phyloP scores from a whole-genome alignment of 2,797 vertebrate species.

The Arnoldichthys spilopterus region DNA sequence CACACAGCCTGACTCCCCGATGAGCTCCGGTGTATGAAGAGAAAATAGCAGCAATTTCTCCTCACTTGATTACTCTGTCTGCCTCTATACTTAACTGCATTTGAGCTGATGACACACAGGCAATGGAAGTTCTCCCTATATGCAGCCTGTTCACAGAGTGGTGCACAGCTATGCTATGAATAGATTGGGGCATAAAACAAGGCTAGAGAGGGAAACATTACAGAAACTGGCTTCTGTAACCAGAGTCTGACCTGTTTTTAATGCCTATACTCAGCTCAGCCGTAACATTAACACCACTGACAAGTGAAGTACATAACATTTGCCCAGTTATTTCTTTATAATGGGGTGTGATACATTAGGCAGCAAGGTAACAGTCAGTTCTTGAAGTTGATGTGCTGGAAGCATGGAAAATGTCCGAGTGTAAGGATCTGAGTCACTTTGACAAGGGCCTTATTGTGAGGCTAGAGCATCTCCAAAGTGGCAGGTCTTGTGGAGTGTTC shows the following conservation, averaged over 20 bases:
- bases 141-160: neutral
- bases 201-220: neutral
- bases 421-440: too few relatives aligned
- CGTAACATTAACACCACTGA: too few relatives aligned
- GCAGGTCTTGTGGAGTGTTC: too few relatives aligned
- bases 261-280: neutral
- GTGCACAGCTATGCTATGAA: neutral
- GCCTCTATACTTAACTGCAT: conserved; percentile 31
- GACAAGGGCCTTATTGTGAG: too few relatives aligned
- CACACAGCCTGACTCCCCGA: conserved; percentile 23
- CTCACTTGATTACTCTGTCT: conserved; percentile 17
- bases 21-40: conserved; percentile 21
- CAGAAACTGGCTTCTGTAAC: neutral
- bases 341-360: too few relatives aligned
- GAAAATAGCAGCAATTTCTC: conserved; percentile 38
- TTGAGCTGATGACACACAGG: conserved; percentile 20
- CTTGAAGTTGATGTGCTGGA: too few relatives aligned
- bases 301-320: too few relatives aligned
- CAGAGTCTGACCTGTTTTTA: neutral
- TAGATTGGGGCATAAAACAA: neutral
- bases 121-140: conserved; percentile 1
- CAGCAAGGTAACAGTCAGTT: too few relatives aligned
- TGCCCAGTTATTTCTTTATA: too few relatives aligned
- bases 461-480: too few relatives aligned
- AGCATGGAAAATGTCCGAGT: too few relatives aligned